Conservation (phyloP, 2,888 invertebrate species). For the Ariolimax columbianus region DNA sequence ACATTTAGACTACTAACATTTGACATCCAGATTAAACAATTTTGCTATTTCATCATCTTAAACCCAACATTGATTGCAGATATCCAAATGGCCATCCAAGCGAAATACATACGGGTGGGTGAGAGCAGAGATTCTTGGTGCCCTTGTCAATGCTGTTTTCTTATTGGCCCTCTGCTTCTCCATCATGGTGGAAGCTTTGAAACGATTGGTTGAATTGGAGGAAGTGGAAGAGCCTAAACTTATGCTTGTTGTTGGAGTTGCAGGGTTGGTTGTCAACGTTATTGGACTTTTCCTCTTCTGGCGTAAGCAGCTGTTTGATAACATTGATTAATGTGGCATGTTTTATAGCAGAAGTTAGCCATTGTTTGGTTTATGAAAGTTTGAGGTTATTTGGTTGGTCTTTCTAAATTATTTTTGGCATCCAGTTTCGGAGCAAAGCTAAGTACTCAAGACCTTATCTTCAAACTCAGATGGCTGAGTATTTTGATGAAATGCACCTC, state of each 20-base stretch:
- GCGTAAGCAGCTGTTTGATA: constrained; percentile 15
- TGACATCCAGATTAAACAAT: no score
- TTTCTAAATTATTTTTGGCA: no score
- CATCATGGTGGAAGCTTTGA: constrained; percentile 97
- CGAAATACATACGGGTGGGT: constrained; percentile 99
- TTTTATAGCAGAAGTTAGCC: no score
- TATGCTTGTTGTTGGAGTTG: constrained; percentile 90
- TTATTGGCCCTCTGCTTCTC: constrained; percentile 98
- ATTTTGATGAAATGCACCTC: no score
- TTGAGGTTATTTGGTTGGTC: no score
- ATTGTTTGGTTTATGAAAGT: no score
- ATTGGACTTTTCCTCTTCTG: constrained; percentile 91
- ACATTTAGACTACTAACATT: no score
- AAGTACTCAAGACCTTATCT: no score
- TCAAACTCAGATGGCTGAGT: no score
- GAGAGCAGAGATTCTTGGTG: constrained; percentile 97
- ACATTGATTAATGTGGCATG: no score
- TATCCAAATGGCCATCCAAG: constrained; percentile 80
- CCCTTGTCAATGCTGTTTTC: constrained; percentile 98
- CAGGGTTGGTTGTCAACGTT: constrained; percentile 93
- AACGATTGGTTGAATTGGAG: constrained; percentile 82
- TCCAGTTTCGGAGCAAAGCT: no score
- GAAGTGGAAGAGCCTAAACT: constrained; percentile 86
- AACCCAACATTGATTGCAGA: constrained; percentile 68
- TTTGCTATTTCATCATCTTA: no score